phyloP scores from a whole-genome alignment of 2,888 invertebrate genomes.

The Meiosimyza decipiens region DNA sequence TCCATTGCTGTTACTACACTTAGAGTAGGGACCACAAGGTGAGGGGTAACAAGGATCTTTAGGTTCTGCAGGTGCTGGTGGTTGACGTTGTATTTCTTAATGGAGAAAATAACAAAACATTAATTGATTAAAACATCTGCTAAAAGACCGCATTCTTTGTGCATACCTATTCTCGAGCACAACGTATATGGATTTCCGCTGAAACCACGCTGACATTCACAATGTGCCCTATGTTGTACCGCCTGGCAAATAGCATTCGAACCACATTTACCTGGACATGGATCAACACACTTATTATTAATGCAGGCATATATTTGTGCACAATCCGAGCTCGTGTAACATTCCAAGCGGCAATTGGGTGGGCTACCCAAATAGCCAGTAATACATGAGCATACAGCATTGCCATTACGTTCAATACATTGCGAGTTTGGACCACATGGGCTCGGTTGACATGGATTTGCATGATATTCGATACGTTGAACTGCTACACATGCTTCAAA shows the following conservation, averaged over 20 bases:
- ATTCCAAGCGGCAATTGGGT: constrained; percentile 79
- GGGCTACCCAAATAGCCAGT: constrained; percentile 75
- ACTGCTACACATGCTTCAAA: constrained; percentile 73
- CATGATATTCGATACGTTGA: constrained; percentile 58
- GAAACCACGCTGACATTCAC: constrained; percentile 76
- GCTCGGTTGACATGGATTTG: constrained; percentile 74
- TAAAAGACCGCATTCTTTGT: not conserved
- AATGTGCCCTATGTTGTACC: constrained; percentile 83
- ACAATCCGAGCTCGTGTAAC: constrained; percentile 79
- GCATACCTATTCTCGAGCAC: constrained; percentile 68
- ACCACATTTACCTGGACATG: constrained; percentile 81
- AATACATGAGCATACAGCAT: constrained; percentile 75
- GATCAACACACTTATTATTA: constrained; percentile 78
- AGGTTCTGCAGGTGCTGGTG: constrained; percentile 38
- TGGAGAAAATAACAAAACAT: constrained; percentile 20
- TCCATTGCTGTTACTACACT: constrained; percentile 73
- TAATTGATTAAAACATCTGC: not conserved
- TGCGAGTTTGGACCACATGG: constrained; percentile 79
- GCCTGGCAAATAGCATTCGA: constrained; percentile 76
- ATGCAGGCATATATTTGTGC: constrained; percentile 75
- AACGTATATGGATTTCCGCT: constrained; percentile 80
- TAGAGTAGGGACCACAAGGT: constrained; percentile 82
- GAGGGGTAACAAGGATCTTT: constrained; percentile 77
- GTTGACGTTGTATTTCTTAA: constrained; percentile 42
- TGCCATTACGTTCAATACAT: constrained; percentile 74